Percentiles rank a stretch among this genome's conserved stretches.
Evolutionary conservation across 2,113 vertebrate genomes (phyloP).

Genomic region (Oceanodroma tethys): DNA sequence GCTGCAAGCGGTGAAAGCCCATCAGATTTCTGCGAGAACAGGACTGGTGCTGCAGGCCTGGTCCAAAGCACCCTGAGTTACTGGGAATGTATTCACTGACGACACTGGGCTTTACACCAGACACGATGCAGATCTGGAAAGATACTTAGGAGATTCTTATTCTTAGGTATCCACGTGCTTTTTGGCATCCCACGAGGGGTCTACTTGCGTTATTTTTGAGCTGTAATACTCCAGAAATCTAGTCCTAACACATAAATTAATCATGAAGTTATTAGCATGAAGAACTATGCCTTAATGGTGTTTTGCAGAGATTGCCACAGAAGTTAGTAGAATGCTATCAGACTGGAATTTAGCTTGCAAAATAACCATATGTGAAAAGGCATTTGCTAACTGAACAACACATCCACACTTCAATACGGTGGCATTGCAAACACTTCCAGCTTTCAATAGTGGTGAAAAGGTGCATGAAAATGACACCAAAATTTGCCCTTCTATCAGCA

Average conservation of each 20-base stretch:
- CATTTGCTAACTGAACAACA: not conserved
- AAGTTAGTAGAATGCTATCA: not conserved
- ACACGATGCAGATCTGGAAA: not conserved
- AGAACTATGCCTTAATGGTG: not conserved
- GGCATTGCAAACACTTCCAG: not conserved
- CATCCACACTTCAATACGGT: accelerated
- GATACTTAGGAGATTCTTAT: not conserved
- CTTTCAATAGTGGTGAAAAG: not conserved
- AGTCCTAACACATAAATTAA: not conserved
- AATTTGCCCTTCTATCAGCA: not conserved
- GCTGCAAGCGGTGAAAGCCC: not conserved
- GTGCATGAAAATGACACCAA: not conserved
- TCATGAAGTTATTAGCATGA: not conserved
- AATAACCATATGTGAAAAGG: accelerated
- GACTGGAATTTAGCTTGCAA: not conserved
- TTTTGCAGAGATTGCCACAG: not conserved
- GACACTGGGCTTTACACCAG: not conserved
- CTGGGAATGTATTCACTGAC: not conserved
- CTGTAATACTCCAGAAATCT: not conserved
- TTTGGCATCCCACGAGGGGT: not conserved
- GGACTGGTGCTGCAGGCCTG: not conserved
- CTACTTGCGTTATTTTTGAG: not conserved
- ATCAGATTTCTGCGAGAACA: not conserved
- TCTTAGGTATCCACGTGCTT: not conserved
- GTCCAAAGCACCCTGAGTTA: not conserved